Evolutionary conservation across 1,140 invertebrate genomes (phyloP).

Genomic region (Drosophila murphyi): DNA sequence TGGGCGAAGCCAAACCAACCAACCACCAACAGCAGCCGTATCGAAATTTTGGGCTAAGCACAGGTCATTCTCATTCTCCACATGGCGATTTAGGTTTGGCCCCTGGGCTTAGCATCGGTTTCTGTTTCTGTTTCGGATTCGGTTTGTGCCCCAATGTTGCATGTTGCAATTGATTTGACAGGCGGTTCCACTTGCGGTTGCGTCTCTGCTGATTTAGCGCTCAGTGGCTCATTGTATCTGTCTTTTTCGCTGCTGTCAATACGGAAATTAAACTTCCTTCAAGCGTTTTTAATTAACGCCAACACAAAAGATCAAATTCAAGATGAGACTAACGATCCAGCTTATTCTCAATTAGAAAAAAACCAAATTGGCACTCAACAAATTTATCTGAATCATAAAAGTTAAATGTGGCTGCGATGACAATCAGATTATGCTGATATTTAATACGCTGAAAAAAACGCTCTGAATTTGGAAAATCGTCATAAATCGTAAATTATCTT

Average conservation of each 20-base stretch:
- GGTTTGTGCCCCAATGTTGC: slow-evolving; percentile 20
- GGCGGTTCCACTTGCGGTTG: neutral
- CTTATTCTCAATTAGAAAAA: too few relatives aligned
- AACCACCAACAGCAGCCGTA: slow-evolving; percentile 45
- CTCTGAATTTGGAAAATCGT: too few relatives aligned
- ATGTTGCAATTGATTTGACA: slow-evolving; percentile 27
- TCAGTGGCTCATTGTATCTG: neutral
- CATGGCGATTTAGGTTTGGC: slow-evolving; percentile 3
- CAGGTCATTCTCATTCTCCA: slow-evolving; percentile 29
- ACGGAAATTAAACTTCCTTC: slow-evolving; percentile 15
- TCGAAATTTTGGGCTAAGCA: slow-evolving; percentile 51
- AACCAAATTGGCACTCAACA: too few relatives aligned
- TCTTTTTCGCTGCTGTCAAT: slow-evolving; percentile 6
- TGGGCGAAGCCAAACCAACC: slow-evolving; percentile 18
- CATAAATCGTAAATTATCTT: too few relatives aligned
- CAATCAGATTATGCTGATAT: too few relatives aligned
- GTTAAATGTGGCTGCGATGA: too few relatives aligned
- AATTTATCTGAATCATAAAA: too few relatives aligned
- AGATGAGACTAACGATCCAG: neutral
- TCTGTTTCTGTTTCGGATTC: neutral
- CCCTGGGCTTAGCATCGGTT: slow-evolving; percentile 1
- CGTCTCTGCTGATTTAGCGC: too few relatives aligned
- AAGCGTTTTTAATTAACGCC: slow-evolving; percentile 15
- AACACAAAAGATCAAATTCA: neutral
- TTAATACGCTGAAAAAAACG: too few relatives aligned